phyloP scores from a whole-genome alignment of 2,113 vertebrate genomes.

The Alaudala cheleensis region DNA sequence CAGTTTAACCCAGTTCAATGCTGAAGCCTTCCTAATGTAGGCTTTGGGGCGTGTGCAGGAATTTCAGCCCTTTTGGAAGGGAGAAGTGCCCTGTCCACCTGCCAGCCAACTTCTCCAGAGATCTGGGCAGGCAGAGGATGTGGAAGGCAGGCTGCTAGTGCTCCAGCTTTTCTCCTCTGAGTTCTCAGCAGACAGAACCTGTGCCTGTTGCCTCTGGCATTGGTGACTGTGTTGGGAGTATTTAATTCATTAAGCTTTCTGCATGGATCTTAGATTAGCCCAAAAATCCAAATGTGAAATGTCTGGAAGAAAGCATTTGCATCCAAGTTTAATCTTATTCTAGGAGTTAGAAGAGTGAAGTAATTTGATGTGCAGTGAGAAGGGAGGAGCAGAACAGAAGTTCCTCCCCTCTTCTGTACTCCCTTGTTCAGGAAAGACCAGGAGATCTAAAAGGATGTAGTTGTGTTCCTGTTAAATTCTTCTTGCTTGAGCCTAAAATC shows the following conservation, averaged over 20 bases:
- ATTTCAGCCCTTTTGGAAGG: neutral
- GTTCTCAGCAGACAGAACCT: neutral
- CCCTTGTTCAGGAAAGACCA: neutral
- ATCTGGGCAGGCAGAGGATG: neutral
- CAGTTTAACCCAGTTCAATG: neutral
- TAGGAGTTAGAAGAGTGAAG: neutral
- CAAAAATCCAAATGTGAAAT: neutral
- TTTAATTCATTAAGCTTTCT: neutral
- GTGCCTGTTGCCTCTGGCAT: neutral
- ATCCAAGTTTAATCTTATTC: neutral
- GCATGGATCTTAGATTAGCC: neutral
- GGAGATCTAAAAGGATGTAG: neutral
- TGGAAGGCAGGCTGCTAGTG: neutral
- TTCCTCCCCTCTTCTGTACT: neutral
- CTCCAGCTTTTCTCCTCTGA: neutral
- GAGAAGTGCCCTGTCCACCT: neutral
- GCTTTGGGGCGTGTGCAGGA: neutral
- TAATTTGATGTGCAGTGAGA: neutral
- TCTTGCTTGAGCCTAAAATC: neutral
- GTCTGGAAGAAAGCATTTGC: neutral
- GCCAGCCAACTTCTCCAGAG: neutral
- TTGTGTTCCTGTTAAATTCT: neutral
- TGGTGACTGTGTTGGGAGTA: neutral
- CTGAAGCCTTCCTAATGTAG: neutral
- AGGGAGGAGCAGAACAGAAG: neutral